Evolutionary conservation across 2,888 invertebrate species (phyloP).

Genomic region (Aethes cnicana): DNA sequence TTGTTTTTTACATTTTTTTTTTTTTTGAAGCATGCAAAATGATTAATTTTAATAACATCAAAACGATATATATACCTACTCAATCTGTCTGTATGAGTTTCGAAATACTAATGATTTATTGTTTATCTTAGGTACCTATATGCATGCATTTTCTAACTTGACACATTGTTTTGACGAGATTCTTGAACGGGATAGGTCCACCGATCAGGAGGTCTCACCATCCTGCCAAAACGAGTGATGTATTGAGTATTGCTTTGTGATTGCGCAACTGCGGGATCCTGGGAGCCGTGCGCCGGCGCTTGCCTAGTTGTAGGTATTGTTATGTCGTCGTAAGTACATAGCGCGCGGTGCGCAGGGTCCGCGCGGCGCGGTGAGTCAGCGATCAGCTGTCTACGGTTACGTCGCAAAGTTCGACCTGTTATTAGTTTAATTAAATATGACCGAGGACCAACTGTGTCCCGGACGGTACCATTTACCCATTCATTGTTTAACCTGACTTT

Average conservation of each 20-base stretch:
- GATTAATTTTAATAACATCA: no score
- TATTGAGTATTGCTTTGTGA: neutral
- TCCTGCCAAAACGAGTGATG: conserved; percentile 1
- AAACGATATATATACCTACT: no score
- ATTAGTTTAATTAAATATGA: conserved; percentile 1
- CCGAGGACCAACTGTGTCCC: neutral
- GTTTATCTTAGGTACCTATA: no score
- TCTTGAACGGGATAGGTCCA: no score
- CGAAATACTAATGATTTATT: neutral
- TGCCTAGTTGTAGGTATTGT: neutral
- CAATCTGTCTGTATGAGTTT: neutral
- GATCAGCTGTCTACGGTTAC: conserved; percentile 6
- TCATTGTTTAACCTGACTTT: neutral
- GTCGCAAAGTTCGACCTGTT: neutral
- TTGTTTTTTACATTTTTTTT: no score
- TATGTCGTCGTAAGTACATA: neutral
- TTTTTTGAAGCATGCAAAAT: no score
- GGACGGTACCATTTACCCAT: neutral
- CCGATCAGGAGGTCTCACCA: conserved; percentile 13
- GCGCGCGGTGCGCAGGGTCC: neutral
- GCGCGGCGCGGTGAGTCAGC: neutral
- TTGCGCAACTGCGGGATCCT: neutral
- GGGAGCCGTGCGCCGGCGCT: neutral
- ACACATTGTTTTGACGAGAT: no score
- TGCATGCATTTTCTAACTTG: no score